Conservation (phyloP, 2,888 invertebrate species). For the Petrolisthes manimaculis region DNA sequence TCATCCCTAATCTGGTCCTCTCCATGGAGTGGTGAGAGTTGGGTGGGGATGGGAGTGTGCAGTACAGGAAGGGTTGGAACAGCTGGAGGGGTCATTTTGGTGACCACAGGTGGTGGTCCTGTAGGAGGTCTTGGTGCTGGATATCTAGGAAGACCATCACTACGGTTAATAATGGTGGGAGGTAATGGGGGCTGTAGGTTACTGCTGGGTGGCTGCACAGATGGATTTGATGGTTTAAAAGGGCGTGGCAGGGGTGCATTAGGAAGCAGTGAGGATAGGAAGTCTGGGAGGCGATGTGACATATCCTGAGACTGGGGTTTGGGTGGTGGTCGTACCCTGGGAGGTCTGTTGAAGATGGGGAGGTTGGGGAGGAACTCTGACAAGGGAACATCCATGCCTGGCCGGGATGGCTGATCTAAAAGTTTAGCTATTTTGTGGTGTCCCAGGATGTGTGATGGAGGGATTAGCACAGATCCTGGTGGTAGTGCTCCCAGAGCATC, state of each 20-base stretch:
- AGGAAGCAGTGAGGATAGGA: conserved; percentile 35
- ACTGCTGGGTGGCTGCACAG: not conserved
- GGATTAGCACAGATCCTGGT: conserved; percentile 61
- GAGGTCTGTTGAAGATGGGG: conserved; percentile 33
- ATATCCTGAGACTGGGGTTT: conserved; percentile 39
- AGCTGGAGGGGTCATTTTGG: conserved; percentile 38
- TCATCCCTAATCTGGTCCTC: not conserved
- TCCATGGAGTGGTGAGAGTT: not conserved
- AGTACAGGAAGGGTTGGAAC: conserved; percentile 9
- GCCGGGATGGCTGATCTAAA: conserved; percentile 13
- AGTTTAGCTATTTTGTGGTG: conserved; percentile 45
- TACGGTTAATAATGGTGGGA: not conserved
- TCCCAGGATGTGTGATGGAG: conserved; percentile 54
- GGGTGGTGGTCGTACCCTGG: conserved; percentile 25
- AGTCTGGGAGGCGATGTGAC: conserved; percentile 37
- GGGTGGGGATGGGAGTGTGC: not conserved
- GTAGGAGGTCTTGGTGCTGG: conserved; percentile 14
- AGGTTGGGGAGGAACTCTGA: conserved; percentile 42
- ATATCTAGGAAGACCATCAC: not conserved
- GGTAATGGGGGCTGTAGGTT: not conserved
- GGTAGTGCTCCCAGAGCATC: conserved; percentile 62
- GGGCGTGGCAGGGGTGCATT: conserved; percentile 2
- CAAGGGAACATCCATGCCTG: conserved; percentile 32
- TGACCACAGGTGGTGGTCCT: conserved; percentile 47
- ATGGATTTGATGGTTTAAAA: not conserved